Conservation (phyloP, 2,888 invertebrate genomes). For the Sarcophaga rosellei region DNA sequence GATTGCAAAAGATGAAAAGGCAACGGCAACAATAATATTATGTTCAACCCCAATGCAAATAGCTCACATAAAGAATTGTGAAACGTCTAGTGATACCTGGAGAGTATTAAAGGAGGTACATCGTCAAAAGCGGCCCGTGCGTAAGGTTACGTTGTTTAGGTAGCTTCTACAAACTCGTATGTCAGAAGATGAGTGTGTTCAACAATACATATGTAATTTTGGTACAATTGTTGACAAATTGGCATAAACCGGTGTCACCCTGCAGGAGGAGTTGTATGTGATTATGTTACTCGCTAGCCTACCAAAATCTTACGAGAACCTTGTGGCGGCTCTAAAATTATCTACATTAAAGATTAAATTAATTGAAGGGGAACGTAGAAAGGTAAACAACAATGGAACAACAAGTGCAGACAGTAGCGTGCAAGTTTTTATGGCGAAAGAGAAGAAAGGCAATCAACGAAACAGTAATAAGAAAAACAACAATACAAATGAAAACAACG, state of each 20-base stretch:
- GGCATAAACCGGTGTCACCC: not conserved
- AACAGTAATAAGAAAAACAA: not conserved
- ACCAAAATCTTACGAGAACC: constrained; percentile 15
- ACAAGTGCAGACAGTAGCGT: not conserved
- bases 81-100: no score
- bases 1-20: constrained; percentile 60
- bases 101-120: no score
- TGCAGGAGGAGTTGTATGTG: constrained; percentile 20
- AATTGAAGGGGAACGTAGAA: not conserved
- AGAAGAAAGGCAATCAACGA: not conserved
- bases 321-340: constrained; percentile 24
- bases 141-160: no score
- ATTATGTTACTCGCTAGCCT: constrained; percentile 31
- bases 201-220: constrained; percentile 41
- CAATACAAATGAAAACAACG: not conserved
- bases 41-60: not conserved
- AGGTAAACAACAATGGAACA: constrained; percentile 11
- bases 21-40: constrained; percentile 62
- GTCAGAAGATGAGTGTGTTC: constrained; percentile 35
- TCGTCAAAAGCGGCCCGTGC: no score
- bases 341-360: constrained; percentile 27
- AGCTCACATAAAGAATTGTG: no score
- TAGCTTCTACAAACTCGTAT: constrained; percentile 9
- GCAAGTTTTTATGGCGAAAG: constrained; percentile 39
- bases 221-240: constrained; percentile 24